Conservation (phyloP, 2,113 vertebrate species). For the Phycodurus eques region DNA sequence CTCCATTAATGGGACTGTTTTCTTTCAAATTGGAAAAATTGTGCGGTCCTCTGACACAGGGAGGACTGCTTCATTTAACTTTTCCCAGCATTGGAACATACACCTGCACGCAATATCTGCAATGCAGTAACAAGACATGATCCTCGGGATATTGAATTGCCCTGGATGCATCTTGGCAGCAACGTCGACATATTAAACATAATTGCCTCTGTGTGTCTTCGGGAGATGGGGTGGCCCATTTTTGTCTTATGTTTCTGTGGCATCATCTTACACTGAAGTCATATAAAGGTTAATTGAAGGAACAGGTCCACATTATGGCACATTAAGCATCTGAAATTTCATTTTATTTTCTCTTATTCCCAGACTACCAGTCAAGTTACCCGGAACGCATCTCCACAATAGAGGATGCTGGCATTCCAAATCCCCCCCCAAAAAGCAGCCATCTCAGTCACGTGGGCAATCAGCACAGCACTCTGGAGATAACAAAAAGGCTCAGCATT, state of each 20-base stretch:
- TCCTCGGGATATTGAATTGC: slow-evolving; percentile 22
- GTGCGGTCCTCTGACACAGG: slow-evolving; percentile 7
- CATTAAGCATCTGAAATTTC: slow-evolving; percentile 36
- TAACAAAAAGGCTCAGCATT: slow-evolving; percentile 7
- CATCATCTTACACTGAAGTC: slow-evolving; percentile 35
- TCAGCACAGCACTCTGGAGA: not conserved
- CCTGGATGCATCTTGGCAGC: slow-evolving; percentile 8
- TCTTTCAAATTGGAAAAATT: slow-evolving; percentile 22
- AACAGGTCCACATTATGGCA: slow-evolving; percentile 8
- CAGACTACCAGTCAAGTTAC: slow-evolving; percentile 8
- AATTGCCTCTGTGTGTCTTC: slow-evolving; percentile 7
- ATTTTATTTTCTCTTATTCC: slow-evolving; percentile 13
- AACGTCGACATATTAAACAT: slow-evolving; percentile 42
- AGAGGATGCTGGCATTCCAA: slow-evolving; percentile 14
- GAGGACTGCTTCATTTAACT: not conserved
- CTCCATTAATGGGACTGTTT: slow-evolving; percentile 12
- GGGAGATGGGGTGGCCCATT: not conserved
- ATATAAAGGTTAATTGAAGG: slow-evolving; percentile 25
- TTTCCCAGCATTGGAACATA: slow-evolving; percentile 2
- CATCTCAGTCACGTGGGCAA: not conserved
- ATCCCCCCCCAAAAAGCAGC: not conserved
- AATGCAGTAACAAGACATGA: slow-evolving; percentile 16
- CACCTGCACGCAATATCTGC: slow-evolving; percentile 19
- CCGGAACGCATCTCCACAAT: slow-evolving; percentile 13
- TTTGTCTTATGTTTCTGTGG: slow-evolving; percentile 13